Evolutionary conservation across 2,797 vertebrate genomes (phyloP).

Genomic region (Poliocrania exsul): DNA sequence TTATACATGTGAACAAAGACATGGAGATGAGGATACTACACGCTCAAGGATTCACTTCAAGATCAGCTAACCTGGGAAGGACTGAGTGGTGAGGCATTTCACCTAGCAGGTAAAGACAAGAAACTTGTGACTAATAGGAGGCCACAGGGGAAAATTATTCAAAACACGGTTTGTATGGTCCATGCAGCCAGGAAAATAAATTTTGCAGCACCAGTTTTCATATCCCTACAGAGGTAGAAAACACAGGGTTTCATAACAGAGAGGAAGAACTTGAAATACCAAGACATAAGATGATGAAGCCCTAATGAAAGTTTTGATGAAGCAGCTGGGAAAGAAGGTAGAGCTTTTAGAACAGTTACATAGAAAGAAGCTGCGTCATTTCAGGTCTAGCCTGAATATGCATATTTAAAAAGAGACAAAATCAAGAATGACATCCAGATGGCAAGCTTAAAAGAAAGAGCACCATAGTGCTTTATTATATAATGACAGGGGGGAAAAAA

Average conservation of each 20-base stretch:
- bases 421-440: conserved; percentile 61
- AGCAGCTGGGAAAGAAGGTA: not conserved
- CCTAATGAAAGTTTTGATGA: not conserved
- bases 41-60: not conserved
- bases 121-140: not conserved
- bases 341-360: not conserved
- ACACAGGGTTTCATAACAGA: not conserved
- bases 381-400: conserved; percentile 47
- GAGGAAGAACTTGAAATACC: not conserved
- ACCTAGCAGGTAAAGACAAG: not conserved
- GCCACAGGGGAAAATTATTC: not conserved
- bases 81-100: not conserved
- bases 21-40: not conserved
- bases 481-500: not conserved
- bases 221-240: not conserved
- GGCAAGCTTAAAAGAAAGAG: conserved; percentile 52
- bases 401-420: conserved; percentile 42
- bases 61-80: not conserved
- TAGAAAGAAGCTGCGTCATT: conserved; percentile 40
- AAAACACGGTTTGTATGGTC: not conserved
- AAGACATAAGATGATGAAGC: not conserved
- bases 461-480: conserved; percentile 38
- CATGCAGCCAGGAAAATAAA: not conserved
- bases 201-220: not conserved
- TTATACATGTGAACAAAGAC: not conserved